phyloP scores from a whole-genome alignment of 2,113 vertebrate species.

The Cebidichthys violaceus region DNA sequence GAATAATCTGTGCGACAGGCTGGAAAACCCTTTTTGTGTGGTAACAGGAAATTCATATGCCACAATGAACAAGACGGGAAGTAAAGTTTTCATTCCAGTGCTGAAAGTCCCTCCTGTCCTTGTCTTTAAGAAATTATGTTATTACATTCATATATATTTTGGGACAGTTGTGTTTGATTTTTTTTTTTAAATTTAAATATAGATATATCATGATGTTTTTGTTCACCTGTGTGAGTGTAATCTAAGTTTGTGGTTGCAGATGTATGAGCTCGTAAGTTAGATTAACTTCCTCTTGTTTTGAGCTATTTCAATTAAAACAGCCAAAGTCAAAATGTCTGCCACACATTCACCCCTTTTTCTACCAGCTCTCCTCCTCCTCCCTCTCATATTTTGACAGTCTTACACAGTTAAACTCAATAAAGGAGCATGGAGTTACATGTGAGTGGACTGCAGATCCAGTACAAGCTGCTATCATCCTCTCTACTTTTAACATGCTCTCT shows the following conservation, averaged over 20 bases:
- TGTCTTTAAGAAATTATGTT: not conserved
- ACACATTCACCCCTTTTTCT: not conserved
- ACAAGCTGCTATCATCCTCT: slow-evolving; percentile 7
- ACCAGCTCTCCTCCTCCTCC: not conserved
- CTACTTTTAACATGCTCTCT: slow-evolving; percentile 7
- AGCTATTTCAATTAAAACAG: not conserved
- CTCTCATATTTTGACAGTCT: not conserved
- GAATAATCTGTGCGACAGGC: slow-evolving; percentile 29
- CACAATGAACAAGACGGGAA: not conserved
- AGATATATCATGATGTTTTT: not conserved
- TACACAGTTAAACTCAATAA: not conserved
- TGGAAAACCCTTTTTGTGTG: slow-evolving; percentile 31
- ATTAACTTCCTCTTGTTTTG: not conserved
- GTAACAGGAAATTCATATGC: slow-evolving; percentile 9
- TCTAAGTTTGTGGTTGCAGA: not conserved
- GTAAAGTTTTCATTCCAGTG: not conserved
- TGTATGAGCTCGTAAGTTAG: not conserved
- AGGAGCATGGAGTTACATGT: not conserved
- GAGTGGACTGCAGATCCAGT: not conserved
- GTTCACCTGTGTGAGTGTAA: not conserved
- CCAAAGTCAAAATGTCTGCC: not conserved
- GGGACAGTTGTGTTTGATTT: not conserved
- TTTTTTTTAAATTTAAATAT: not conserved
- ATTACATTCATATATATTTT: not conserved
- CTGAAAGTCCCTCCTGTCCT: not conserved